A percentile compares a stretch with the other conserved stretches of the same genome.
Evolutionary conservation across 1,140 invertebrate genomes (phyloP).

Genomic region (Steinernema khuongi): DNA sequence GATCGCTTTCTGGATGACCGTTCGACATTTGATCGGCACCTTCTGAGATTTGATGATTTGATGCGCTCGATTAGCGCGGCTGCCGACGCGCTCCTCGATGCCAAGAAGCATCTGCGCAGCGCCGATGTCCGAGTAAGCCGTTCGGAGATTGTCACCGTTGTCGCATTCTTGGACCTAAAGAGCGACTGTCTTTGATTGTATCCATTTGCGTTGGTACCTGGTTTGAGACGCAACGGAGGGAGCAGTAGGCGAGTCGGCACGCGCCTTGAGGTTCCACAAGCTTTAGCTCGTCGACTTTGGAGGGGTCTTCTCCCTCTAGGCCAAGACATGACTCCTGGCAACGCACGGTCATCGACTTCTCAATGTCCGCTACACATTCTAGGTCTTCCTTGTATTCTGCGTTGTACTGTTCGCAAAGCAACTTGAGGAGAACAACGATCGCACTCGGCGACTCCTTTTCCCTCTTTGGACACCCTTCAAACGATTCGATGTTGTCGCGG

Average conservation of each 20-base stretch:
- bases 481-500: not conserved
- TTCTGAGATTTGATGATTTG: slow-evolving; percentile 11
- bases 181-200: not conserved
- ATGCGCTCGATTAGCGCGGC: not conserved
- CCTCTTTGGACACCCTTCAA: not conserved
- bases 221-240: not conserved
- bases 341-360: slow-evolving; percentile 1
- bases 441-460: slow-evolving; percentile 4
- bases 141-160: not conserved
- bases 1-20: slow-evolving; percentile 11
- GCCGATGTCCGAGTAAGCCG: slow-evolving; percentile 2
- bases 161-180: slow-evolving; percentile 9
- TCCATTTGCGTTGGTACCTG: not conserved
- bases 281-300: not conserved
- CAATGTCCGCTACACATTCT: not conserved
- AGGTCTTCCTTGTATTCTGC: not conserved
- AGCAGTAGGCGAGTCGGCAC: not conserved
- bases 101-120: not conserved
- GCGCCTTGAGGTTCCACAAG: not conserved
- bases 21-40: slow-evolving; percentile 1
- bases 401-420: not conserved
- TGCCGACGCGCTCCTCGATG: not conserved
- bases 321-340: not conserved
- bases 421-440: not conserved
- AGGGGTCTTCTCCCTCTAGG: not conserved